phyloP scores from a whole-genome alignment of 1,140 invertebrate species.

The Eupristina koningsbergeri region DNA sequence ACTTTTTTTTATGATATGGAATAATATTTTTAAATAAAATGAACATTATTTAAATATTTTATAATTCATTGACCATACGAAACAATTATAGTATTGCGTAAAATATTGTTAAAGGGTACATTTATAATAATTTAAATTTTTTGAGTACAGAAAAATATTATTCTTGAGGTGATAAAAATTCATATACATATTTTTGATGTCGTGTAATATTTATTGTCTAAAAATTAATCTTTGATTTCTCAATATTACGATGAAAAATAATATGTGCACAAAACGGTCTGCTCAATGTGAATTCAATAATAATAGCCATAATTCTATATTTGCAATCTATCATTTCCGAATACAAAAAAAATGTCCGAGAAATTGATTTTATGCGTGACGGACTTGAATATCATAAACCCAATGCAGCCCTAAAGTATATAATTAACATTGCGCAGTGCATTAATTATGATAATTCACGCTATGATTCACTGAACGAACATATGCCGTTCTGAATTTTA shows the following conservation, averaged over 20 bases:
- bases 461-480: constrained; percentile 69
- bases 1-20: too few species aligned
- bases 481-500: constrained; percentile 65
- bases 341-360: background rate
- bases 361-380: constrained; percentile 17
- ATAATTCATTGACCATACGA: too few species aligned
- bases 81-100: too few species aligned
- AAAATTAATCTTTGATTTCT: background rate
- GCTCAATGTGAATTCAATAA: background rate
- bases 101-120: too few species aligned
- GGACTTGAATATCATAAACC: background rate
- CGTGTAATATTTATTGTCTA: background rate
- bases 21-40: too few species aligned
- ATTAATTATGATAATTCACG: constrained; percentile 69
- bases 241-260: background rate
- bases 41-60: too few species aligned
- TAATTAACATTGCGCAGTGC: constrained; percentile 49
- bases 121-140: too few species aligned
- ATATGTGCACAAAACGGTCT: background rate
- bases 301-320: background rate
- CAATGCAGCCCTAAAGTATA: constrained; percentile 10
- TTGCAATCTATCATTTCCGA: background rate
- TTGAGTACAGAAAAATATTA: too few species aligned
- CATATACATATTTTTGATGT: background rate
- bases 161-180: too few species aligned